Evolutionary conservation across 2,797 vertebrate genomes (phyloP).

Genomic region (Ctenosaura bakeri): DNA sequence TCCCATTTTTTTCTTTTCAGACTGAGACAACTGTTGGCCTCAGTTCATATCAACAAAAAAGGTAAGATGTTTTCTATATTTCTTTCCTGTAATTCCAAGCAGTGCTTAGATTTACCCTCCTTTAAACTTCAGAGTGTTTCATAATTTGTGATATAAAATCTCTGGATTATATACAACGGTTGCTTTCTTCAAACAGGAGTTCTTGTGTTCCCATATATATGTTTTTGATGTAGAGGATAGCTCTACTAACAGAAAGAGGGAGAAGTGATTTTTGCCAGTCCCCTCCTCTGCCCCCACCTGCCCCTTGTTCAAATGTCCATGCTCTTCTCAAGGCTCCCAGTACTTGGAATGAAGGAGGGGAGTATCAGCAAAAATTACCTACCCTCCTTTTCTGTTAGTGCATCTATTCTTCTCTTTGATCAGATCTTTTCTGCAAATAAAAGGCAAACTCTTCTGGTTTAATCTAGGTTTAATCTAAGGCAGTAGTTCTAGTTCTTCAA

Average conservation of each 20-base stretch:
- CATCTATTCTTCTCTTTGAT: neutral
- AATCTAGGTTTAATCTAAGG: neutral
- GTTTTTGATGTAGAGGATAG: neutral
- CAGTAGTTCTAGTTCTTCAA: neutral
- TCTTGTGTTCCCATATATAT: neutral
- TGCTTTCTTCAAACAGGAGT: neutral
- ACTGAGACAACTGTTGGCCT: slow-evolving; percentile 94
- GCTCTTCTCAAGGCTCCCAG: neutral
- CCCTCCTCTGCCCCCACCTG: neutral
- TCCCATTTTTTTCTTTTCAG: slow-evolving; percentile 79
- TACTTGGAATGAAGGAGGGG: neutral
- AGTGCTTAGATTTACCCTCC: neutral
- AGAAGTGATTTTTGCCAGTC: neutral
- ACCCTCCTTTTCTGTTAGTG: neutral
- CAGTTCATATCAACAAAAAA: slow-evolving; percentile 97
- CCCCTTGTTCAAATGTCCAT: neutral
- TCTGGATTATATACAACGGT: neutral
- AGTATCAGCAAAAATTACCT: neutral
- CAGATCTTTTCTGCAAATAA: neutral
- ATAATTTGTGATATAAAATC: neutral
- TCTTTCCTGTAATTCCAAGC: neutral
- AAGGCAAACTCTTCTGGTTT: neutral
- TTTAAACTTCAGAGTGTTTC: neutral
- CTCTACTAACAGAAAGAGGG: neutral
- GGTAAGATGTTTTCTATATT: slow-evolving; percentile 82